These are phyloP conservation scores for Tragelaphus oryx DNA, from an alignment of 2,797 vertebrate genomes.

Conservation along the genomic window DNA sequence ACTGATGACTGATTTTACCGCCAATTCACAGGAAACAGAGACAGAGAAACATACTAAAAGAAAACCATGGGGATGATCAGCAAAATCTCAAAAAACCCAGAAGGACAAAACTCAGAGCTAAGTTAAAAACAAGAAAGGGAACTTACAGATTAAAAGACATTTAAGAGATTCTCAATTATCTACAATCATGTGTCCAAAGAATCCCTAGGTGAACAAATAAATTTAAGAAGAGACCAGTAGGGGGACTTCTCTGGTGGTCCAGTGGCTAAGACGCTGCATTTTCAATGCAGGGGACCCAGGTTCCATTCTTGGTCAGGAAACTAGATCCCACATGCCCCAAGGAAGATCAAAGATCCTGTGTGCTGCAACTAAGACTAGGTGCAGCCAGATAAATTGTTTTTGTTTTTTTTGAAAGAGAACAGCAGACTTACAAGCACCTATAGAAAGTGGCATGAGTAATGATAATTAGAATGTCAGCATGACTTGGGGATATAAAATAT, in stretches of 20 bases:
- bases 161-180: not conserved
- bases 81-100: not conserved
- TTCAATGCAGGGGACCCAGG: not conserved
- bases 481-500: not conserved
- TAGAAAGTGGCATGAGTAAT: not conserved
- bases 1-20: not conserved
- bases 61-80: not conserved
- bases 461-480: not conserved
- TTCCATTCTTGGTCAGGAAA: not conserved
- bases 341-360: not conserved
- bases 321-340: not conserved
- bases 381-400: not conserved
- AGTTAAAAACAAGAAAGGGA: not conserved
- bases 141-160: not conserved
- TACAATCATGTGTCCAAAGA: not conserved
- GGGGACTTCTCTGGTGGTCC: not conserved
- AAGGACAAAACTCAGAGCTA: not conserved
- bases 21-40: not conserved
- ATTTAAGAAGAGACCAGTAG: not conserved
- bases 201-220: not conserved
- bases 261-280: not conserved
- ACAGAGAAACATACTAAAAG: not conserved
- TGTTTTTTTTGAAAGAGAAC: not conserved
- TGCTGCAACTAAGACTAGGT: not conserved
- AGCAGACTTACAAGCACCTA: not conserved